Evolutionary conservation across 2,888 invertebrate species (phyloP).

Genomic region (Dromius quadrimaculatus): DNA sequence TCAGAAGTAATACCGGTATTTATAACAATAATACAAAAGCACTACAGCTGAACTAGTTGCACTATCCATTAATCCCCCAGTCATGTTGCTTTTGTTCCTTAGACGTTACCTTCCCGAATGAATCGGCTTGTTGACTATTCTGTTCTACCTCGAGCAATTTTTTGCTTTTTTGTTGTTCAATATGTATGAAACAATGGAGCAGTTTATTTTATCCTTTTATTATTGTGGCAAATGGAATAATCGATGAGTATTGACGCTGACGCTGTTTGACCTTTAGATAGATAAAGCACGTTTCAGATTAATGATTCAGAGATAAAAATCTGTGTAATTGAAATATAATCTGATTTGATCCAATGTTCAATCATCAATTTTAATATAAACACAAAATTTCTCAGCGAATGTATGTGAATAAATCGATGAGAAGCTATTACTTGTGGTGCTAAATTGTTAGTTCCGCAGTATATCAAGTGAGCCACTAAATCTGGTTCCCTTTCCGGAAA

Average conservation of each 20-base stretch:
- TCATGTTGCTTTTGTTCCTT: no score
- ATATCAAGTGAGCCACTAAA: constrained; percentile 16
- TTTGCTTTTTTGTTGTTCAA: no score
- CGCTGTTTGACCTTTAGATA: constrained; percentile 2
- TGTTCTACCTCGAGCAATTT: no score
- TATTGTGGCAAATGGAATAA: constrained; percentile 4
- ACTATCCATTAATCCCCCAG: no score
- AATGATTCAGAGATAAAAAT: neutral
- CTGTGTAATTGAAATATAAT: constrained; percentile 1
- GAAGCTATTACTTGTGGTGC: neutral
- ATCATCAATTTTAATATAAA: no score
- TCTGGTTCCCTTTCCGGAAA: constrained; percentile 1
- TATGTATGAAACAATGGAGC: constrained; percentile 3
- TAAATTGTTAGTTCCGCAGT: constrained; percentile 31
- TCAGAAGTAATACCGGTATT: no score
- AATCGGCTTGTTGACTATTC: no score
- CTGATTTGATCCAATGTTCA: constrained; percentile 1
- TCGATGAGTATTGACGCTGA: constrained; percentile 9
- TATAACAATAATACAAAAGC: no score
- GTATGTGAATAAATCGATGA: constrained; percentile 6
- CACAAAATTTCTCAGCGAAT: constrained; percentile 1
- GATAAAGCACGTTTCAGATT: neutral
- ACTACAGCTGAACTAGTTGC: no score
- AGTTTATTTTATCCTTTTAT: constrained; percentile 7
- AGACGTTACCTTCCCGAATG: no score